These are phyloP conservation scores for Mesembrinibis cayennensis DNA, from an alignment of 2,113 vertebrate genomes.

Conservation along the genomic window DNA sequence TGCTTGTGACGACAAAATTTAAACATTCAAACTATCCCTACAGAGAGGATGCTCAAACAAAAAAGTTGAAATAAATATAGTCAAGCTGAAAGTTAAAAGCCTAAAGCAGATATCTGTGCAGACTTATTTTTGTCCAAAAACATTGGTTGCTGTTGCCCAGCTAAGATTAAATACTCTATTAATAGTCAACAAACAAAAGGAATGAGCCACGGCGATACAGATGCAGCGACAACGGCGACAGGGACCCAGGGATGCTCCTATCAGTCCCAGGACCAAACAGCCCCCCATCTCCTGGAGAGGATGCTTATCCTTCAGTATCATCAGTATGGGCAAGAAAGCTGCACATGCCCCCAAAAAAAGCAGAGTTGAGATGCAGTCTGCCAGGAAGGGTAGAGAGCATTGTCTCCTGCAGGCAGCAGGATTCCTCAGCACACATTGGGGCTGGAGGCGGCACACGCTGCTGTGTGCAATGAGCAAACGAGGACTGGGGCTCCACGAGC, in stretches of 20 bases:
- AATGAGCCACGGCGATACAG: not conserved
- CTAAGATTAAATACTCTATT: constrained; percentile 1
- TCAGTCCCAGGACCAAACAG: not conserved
- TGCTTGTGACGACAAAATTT: not conserved
- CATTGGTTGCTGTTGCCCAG: not conserved
- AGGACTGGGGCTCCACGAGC: not conserved
- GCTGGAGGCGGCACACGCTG: not conserved
- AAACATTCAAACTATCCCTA: not conserved
- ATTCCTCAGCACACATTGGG: not conserved
- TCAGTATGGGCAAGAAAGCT: not conserved
- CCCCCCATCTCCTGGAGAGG: not conserved
- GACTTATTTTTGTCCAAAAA: constrained; percentile 31
- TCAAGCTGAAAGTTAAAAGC: not conserved
- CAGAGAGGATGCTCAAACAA: constrained; percentile 6
- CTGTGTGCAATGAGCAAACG: not conserved
- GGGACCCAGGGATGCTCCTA: not conserved
- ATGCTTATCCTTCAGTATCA: not conserved
- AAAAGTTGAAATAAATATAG: not conserved
- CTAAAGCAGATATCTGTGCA: not conserved
- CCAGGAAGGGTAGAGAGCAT: not conserved
- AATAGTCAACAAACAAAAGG: not conserved
- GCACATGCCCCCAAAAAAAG: too few species aligned
- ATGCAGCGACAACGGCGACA: not conserved
- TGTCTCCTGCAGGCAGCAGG: not conserved
- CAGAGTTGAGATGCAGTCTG: not conserved